Evolutionary conservation across 2,113 vertebrate species (phyloP).

Genomic region (Hippocampus mohnikei): DNA sequence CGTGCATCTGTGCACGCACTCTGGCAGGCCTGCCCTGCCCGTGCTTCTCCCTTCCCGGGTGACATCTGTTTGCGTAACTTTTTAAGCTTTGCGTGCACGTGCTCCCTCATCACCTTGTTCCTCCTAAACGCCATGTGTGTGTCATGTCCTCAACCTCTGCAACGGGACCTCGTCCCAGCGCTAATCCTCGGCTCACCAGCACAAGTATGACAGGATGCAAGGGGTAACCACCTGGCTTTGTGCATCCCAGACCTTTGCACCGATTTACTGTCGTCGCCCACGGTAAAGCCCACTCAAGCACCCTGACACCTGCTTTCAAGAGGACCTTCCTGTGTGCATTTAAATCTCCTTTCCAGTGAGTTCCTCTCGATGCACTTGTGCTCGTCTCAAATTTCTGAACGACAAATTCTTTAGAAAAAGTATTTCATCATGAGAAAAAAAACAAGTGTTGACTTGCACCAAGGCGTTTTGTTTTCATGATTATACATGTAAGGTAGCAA

Average conservation of each 20-base stretch:
- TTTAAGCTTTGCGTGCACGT: neutral
- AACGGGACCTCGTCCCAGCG: conserved; percentile 56
- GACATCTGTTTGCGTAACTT: conserved; percentile 10
- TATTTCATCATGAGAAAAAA: neutral
- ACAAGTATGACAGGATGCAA: conserved; percentile 65
- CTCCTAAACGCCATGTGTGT: conserved; percentile 28
- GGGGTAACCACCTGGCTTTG: conserved; percentile 64
- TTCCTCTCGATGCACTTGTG: conserved; percentile 13
- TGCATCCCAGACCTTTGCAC: conserved; percentile 66
- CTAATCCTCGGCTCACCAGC: conserved; percentile 62
- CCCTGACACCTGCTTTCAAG: conserved; percentile 60
- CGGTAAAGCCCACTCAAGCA: conserved; percentile 63
- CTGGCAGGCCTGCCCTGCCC: conserved; percentile 20
- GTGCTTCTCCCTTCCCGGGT: conserved; percentile 31
- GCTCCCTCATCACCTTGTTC: conserved; percentile 38
- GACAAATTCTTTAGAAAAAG: neutral
- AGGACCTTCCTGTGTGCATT: conserved; percentile 51
- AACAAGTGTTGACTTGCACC: too few relatives aligned
- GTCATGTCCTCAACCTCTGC: conserved; percentile 66
- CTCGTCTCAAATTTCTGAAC: neutral
- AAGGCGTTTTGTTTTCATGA: neutral
- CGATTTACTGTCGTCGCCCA: conserved; percentile 65
- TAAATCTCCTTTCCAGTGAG: conserved; percentile 51
- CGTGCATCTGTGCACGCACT: conserved; percentile 23
- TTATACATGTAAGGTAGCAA: too few relatives aligned